Conservation (phyloP, 2,888 invertebrate species). For the Aproaerema taeniolella region DNA sequence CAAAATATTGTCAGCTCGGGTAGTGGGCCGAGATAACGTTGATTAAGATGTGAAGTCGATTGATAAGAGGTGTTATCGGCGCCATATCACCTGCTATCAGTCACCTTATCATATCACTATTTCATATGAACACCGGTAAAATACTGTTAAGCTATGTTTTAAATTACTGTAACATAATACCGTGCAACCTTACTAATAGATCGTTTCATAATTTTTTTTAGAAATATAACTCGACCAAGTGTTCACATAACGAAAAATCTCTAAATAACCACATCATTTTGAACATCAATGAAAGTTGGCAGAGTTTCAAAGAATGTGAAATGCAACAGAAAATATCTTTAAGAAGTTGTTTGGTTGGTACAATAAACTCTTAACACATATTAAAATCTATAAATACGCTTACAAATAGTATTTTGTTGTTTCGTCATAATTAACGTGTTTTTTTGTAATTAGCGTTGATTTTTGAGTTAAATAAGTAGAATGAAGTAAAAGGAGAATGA, state of each 20-base stretch:
- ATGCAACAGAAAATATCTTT: conserved; percentile 14
- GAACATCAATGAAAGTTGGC: conserved; percentile 31
- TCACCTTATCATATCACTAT: conserved; percentile 23
- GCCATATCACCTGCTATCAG: conserved; percentile 39
- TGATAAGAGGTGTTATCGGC: conserved; percentile 41
- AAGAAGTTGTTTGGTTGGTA: conserved; percentile 10
- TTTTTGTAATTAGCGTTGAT: no score
- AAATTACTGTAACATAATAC: no score
- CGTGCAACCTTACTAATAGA: no score
- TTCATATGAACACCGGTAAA: conserved; percentile 23
- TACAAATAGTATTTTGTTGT: no score
- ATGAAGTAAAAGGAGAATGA: no score
- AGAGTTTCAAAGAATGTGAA: conserved; percentile 31
- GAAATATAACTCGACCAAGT: no score
- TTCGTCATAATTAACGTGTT: no score
- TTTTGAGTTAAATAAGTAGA: no score
- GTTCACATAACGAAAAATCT: no score
- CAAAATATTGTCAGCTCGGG: not conserved
- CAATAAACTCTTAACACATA: conserved; percentile 11
- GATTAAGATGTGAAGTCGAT: conserved; percentile 39
- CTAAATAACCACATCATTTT: not conserved
- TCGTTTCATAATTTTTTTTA: no score
- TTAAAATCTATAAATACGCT: conserved; percentile 9
- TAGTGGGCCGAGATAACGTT: conserved; percentile 27
- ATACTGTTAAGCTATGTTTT: no score